phyloP scores from a whole-genome alignment of 2,113 vertebrate species.

The Phoxinus phoxinus region DNA sequence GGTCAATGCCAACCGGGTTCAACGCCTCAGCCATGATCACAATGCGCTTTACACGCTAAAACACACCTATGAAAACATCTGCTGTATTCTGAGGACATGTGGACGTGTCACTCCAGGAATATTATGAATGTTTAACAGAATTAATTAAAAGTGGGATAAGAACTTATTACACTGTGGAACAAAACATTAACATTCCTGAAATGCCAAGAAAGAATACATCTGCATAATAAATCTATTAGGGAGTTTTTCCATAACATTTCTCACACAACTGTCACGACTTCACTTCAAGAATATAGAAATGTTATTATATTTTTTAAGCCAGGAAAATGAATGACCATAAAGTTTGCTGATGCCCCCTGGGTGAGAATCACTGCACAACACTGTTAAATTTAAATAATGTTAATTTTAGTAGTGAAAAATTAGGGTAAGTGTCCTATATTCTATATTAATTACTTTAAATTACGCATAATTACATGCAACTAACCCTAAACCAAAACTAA shows the following conservation, averaged over 20 bases:
- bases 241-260: background rate
- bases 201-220: background rate
- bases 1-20: constrained; percentile 62
- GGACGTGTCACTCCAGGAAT: background rate
- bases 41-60: constrained; percentile 5
- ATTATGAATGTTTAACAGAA: background rate
- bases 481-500: too few relatives aligned
- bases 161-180: background rate
- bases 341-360: background rate
- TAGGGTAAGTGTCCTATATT: too few relatives aligned
- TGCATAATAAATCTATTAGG: background rate
- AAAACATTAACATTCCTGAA: background rate
- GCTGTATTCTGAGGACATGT: constrained; percentile 7
- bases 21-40: constrained; percentile 17
- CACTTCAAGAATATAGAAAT: background rate
- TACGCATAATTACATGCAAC: too few relatives aligned
- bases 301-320: background rate
- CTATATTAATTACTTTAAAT: too few relatives aligned
- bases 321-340: background rate
- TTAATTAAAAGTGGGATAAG: background rate
- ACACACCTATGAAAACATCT: constrained; percentile 48
- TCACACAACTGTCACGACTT: background rate
- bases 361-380: background rate
- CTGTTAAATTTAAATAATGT: background rate
- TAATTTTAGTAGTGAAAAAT: too few relatives aligned